Base-by-base conservation (phyloP, 1,140 invertebrate genomes). In the Cherax quadricarinatus region DNA sequence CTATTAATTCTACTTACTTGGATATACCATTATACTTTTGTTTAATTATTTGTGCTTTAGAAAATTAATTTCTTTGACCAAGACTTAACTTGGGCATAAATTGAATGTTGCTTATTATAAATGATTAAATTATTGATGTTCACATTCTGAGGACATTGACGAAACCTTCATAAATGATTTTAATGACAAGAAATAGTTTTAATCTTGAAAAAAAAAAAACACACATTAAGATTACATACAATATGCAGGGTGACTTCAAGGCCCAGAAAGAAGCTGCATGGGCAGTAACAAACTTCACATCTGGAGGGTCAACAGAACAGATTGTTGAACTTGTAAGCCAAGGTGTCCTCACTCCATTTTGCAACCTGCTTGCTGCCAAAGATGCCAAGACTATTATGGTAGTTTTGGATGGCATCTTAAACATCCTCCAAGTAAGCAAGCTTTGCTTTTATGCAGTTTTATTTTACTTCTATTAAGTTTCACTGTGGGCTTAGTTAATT, bases 201-300 rank as follows among this genome's bases (percentile, higher is more conserved):
- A 7, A 7, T 14, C 4, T 57, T 57, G 4, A 57, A 57, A 14
- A 57, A 7, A 14, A 57, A 14, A 57, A 57, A 9, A 57, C 12
- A 57, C 12, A 57, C 12, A 57, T 7, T 57, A 3, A 57, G 53
- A 57, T 3, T 57, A 14, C 53, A 7, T 57, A 9, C 12, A 14
- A 9, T 57, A 94, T 94, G 48, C 93, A 97, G 97, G 97, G 97
- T 82, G 97, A 98, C 94, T 96, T 97, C 94, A 97, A 97, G 93
- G 97, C 97, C 30, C 97, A 97, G 95, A 97, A 97, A 94, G 97
- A 98, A 95, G 97, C 97, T 87, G 96, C 97, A 1, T 98, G 97
- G 97, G 97, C 97, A 12, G 96, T 98, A 21, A 97, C 97, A 60
- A 98, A 98, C 94, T 96, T 98, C 57, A 97, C 97, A 10, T 96